phyloP scores from a whole-genome alignment of 1,140 invertebrate species.

The Zophobas morio region DNA sequence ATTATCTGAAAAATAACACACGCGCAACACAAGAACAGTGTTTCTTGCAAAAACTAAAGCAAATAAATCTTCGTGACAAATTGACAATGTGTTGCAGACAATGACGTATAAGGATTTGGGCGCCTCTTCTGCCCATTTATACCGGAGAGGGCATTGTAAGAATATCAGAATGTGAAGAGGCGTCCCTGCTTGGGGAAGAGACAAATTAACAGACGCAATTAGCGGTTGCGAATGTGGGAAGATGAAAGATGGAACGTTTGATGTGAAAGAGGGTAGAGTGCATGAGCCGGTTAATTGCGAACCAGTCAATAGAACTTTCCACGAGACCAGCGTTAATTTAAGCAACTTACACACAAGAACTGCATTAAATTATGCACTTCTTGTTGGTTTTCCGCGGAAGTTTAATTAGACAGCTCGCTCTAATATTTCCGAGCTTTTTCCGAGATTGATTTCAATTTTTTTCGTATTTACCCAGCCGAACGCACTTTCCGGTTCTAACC shows the following conservation, averaged over 20 bases:
- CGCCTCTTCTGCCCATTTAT: conserved; percentile 39
- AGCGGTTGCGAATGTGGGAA: neutral
- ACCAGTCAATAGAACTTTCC: neutral
- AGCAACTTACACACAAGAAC: no score
- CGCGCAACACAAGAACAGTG: conserved; percentile 46
- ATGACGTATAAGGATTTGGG: conserved; percentile 50
- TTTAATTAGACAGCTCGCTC: conserved; percentile 3
- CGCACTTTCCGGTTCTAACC: conserved; percentile 29
- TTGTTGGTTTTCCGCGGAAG: neutral
- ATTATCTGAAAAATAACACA: conserved; percentile 57
- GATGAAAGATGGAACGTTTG: neutral
- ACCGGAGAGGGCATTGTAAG: conserved; percentile 5
- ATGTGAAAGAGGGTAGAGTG: neutral
- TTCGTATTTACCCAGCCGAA: conserved; percentile 33
- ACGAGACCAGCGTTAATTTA: neutral
- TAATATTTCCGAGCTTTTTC: neutral
- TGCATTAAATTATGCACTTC: no score
- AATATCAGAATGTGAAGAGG: neutral
- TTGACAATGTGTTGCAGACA: conserved; percentile 58
- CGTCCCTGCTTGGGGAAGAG: neutral
- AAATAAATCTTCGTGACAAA: conserved; percentile 59
- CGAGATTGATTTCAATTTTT: conserved; percentile 1
- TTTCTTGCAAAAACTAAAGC: conserved; percentile 46
- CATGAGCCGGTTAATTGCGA: neutral
- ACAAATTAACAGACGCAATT: neutral